A percentile compares a stretch with the other conserved stretches of the same genome.
These are phyloP conservation scores for Cryptoprocta ferox DNA, from an alignment of 2,797 vertebrate genomes.

Conservation along the genomic window DNA sequence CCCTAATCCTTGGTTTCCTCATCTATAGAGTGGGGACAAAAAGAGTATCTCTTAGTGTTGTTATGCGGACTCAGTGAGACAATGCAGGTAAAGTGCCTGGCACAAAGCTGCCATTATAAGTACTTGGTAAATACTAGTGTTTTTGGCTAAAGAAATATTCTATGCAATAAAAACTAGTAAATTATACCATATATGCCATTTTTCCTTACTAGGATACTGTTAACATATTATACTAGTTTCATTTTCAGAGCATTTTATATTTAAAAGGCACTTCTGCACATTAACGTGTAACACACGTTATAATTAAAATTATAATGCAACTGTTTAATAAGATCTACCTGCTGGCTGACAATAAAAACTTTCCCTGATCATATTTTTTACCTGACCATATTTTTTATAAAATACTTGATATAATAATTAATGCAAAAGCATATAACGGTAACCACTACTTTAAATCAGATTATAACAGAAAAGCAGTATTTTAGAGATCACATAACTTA, in stretches of 20 bases:
- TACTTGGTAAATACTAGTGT: neutral
- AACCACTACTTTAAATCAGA: conserved; percentile 2
- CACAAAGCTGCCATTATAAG: neutral
- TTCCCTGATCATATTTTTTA: neutral
- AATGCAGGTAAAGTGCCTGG: neutral
- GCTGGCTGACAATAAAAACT: neutral
- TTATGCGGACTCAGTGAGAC: neutral
- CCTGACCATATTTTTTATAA: neutral
- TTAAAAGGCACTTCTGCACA: neutral
- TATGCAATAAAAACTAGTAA: conserved; percentile 25
- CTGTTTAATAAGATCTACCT: neutral
- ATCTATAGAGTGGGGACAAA: neutral
- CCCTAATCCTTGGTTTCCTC: neutral
- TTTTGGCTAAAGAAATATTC: conserved; percentile 19
- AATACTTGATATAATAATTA: neutral
- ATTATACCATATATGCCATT: neutral
- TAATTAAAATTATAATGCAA: neutral
- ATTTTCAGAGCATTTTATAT: neutral
- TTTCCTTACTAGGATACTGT: neutral
- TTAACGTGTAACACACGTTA: neutral
- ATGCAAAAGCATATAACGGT: neutral
- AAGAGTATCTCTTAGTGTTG: neutral
- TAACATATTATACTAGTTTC: neutral
- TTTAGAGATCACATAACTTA: neutral
- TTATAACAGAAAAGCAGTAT: neutral